These are phyloP conservation scores for Xiphophorus hellerii DNA, from an alignment of 2,113 vertebrate species.

Conservation along the genomic window DNA sequence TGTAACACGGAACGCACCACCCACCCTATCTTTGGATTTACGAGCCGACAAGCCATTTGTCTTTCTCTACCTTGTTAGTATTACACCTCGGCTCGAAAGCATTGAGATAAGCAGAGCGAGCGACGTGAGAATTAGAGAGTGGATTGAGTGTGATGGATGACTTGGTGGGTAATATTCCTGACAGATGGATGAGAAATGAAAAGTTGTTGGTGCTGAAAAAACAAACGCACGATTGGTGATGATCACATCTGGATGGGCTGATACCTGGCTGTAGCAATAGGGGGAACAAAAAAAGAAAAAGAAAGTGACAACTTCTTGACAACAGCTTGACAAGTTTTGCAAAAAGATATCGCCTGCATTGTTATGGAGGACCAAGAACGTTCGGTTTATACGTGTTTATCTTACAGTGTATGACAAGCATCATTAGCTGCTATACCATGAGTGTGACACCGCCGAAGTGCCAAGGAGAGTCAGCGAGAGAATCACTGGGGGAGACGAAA, in stretches of 20 bases:
- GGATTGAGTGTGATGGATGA: constrained; percentile 70
- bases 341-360: constrained; percentile 11
- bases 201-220: constrained; percentile 58
- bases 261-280: constrained; percentile 27
- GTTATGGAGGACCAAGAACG: not conserved
- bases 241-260: constrained; percentile 67
- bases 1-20: constrained; percentile 35
- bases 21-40: constrained; percentile 62
- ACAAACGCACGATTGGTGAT: constrained; percentile 53
- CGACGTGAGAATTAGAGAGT: constrained; percentile 60
- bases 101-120: constrained; percentile 60
- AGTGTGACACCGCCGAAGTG: constrained; percentile 7
- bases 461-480: constrained; percentile 21
- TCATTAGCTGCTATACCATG: constrained; percentile 7
- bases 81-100: constrained; percentile 37
- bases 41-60: constrained; percentile 45
- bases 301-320: constrained; percentile 13
- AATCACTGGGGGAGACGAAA: not conserved
- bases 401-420: constrained; percentile 4
- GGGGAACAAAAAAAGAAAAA: not conserved
- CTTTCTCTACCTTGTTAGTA: constrained; percentile 65
- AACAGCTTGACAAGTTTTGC: constrained; percentile 25
- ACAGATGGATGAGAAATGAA: constrained; percentile 69
- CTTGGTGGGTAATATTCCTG: constrained; percentile 56
- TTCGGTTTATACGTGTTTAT: constrained; percentile 1